Evolutionary conservation across 2,888 invertebrate species (phyloP), one percentile per base, ranked within the genome.

Genomic region (Agriopis leucophaearia): DNA sequence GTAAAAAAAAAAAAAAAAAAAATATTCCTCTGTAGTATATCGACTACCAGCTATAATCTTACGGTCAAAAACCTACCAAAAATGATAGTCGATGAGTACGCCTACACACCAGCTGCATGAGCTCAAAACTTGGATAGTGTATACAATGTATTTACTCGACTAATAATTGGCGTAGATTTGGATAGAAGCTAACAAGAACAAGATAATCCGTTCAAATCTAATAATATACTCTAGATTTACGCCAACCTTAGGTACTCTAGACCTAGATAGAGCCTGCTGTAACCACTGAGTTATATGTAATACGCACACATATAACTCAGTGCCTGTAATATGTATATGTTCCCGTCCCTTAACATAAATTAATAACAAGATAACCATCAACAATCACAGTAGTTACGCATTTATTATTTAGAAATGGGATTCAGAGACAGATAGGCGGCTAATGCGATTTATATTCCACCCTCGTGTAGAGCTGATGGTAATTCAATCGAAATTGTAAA

Each of bases 121-220:
- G 4, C 27, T 27, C 3, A 27, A 27, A 27, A 27, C 27, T 27
- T 27, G 27, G 27, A 27, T 5, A 27, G 27, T 27, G 27, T 27
- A 4, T 27, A 27, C 27, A 27, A 27, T 5, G 27, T 27, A 27
- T 27, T 27, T 27, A 27, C 27, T 27, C 4, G 27, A 47, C 16
- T 13, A 52, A 69, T 70, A 27, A 27, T 75, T 65, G 76, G 73
- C 74, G 75, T 75, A 76, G 74, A 79, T 77, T 81, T 79, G 77
- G 75, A 27, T 27, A 15, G 12, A 38, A 38, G 4, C 12, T 42
- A 8, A 27, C 27, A 42, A 55, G 27, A 55, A 15, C 15, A 52
- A 55, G 35, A 27, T 12, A 8, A 51, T n/a, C 35, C 35, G 13
- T 12, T 44, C 1, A 47, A 27, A 1, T 10, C 4, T 12, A 13